Conservation (phyloP, 2,888 invertebrate genomes). For the Conus canariensis region DNA sequence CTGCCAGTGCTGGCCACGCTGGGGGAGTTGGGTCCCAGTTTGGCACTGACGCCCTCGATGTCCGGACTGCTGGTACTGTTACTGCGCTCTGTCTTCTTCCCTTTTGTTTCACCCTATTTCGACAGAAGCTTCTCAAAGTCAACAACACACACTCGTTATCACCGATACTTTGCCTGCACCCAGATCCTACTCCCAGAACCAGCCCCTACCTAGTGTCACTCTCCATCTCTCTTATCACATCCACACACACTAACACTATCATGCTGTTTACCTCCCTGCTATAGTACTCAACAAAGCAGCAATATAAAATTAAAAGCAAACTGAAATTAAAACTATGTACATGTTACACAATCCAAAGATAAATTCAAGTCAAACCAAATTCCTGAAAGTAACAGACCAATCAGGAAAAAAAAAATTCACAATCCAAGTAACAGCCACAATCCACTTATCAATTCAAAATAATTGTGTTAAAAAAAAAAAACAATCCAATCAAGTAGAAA, state of each 20-base stretch:
- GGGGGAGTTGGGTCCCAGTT: slow-evolving; percentile 74
- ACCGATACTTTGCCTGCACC: not conserved
- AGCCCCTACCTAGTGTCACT: not conserved
- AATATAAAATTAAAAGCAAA: too few relatives aligned
- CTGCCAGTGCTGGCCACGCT: slow-evolving; percentile 77
- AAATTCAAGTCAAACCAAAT: too few relatives aligned
- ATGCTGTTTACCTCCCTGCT: too few relatives aligned
- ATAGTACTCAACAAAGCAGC: too few relatives aligned
- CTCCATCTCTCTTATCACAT: not conserved
- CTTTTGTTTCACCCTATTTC: slow-evolving; percentile 50
- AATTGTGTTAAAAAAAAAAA: not conserved
- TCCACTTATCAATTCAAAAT: too few relatives aligned
- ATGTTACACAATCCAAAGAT: too few relatives aligned
- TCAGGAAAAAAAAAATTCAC: too few relatives aligned
- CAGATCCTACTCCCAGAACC: not conserved
- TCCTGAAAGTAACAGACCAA: too few relatives aligned
- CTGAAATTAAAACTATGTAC: too few relatives aligned
- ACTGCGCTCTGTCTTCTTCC: slow-evolving; percentile 75
- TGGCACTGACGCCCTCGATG: slow-evolving; percentile 66
- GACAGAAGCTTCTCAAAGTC: too few relatives aligned
- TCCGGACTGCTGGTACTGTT: slow-evolving; percentile 73
- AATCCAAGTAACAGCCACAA: too few relatives aligned
- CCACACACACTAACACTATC: too few relatives aligned
- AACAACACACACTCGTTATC: not conserved
- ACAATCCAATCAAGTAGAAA: not conserved